These are phyloP conservation scores for Aphaenogaster floridana DNA, from an alignment of 1,140 invertebrate species.

Conservation along the genomic window DNA sequence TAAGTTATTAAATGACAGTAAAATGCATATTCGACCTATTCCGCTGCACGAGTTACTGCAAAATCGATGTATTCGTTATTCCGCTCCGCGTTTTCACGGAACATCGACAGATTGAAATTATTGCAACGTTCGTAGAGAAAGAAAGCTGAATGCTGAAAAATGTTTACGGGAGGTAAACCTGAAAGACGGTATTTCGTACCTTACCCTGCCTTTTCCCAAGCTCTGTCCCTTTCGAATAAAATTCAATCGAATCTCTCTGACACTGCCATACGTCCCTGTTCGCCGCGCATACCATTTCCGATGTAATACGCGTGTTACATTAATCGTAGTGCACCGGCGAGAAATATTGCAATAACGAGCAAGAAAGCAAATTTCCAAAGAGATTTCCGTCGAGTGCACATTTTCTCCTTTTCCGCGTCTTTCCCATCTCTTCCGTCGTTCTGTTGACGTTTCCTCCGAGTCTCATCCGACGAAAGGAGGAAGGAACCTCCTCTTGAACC, in stretches of 20 bases:
- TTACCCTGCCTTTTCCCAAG: too few relatives aligned
- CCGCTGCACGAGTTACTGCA: neutral
- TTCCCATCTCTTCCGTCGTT: neutral
- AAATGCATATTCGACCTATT: slow-evolving; percentile 16
- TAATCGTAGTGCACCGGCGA: slow-evolving; percentile 31
- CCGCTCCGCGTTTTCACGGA: neutral
- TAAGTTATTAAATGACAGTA: neutral
- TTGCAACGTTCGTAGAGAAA: neutral
- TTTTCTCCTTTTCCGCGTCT: neutral
- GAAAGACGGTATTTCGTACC: slow-evolving; percentile 24
- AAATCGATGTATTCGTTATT: slow-evolving; percentile 32
- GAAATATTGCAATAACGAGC: slow-evolving; percentile 51
- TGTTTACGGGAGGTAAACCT: slow-evolving; percentile 25
- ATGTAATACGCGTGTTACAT: slow-evolving; percentile 42
- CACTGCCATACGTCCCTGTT: neutral
- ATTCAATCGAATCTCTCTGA: slow-evolving; percentile 35
- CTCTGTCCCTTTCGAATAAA: slow-evolving; percentile 7
- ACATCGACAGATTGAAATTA: slow-evolving; percentile 18
- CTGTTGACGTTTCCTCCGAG: slow-evolving; percentile 53
- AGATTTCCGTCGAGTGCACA: slow-evolving; percentile 43
- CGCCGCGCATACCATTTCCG: slow-evolving; percentile 9
- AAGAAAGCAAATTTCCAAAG: slow-evolving; percentile 49
- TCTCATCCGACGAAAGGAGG: slow-evolving; percentile 22
- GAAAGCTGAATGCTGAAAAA: slow-evolving; percentile 19
- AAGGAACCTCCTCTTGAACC: neutral